Conservation (phyloP, 1,140 invertebrate species). For the Riptortus pedestris region DNA sequence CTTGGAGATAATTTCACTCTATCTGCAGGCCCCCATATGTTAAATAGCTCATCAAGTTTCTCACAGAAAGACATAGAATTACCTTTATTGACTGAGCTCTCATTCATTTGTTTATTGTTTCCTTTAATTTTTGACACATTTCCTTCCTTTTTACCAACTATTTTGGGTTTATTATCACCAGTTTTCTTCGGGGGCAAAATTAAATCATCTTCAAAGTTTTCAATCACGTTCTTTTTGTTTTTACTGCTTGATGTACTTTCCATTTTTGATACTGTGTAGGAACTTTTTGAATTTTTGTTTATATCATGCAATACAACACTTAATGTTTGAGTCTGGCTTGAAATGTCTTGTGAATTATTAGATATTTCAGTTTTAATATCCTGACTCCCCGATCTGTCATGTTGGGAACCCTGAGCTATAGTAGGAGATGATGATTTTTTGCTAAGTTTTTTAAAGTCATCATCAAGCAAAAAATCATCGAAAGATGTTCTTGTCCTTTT, state of each 20-base stretch:
- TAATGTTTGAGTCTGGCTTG: neutral
- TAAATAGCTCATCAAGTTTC: constrained; percentile 8
- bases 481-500: constrained; percentile 8
- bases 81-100: too few relatives aligned
- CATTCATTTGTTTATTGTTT: neutral
- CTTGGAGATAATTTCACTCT: constrained; percentile 10
- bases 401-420: neutral
- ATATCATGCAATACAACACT: neutral
- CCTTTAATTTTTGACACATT: neutral
- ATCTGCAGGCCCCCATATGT: constrained; percentile 3
- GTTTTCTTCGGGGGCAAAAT: neutral
- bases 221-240: too few relatives aligned
- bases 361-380: too few relatives aligned
- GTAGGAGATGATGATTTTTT: neutral
- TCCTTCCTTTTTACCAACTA: neutral
- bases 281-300: neutral
- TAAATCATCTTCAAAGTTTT: neutral
- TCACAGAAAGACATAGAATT: neutral
- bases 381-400: neutral
- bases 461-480: neutral
- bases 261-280: neutral
- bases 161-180: neutral
- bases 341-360: too few relatives aligned
- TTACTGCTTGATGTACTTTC: neutral
- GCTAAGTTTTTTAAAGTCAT: neutral